A percentile compares a stretch with the other conserved stretches of the same genome.
Conservation (phyloP, 2,888 invertebrate species). For the Shargacucullia verbasci region DNA sequence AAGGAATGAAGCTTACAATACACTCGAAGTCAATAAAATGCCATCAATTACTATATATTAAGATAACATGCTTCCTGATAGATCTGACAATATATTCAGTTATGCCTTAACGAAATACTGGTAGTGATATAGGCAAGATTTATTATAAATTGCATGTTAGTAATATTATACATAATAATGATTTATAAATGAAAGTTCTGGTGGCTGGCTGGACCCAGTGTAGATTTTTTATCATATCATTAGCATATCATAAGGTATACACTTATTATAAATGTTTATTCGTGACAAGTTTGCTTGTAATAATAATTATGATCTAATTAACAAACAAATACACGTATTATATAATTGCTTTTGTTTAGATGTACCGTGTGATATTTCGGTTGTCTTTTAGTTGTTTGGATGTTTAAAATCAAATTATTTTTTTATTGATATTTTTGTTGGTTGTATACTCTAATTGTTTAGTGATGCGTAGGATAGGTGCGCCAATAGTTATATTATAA, state of each 20-base stretch:
- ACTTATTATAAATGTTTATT: slow-evolving; percentile 68
- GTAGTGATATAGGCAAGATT: slow-evolving; percentile 82
- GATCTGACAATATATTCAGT: slow-evolving; percentile 87
- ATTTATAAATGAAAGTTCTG: slow-evolving; percentile 67
- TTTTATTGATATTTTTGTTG: slow-evolving; percentile 30
- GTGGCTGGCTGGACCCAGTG: slow-evolving; percentile 82
- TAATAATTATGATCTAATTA: slow-evolving; percentile 32
- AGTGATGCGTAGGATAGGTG: slow-evolving; percentile 38
- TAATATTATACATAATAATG: slow-evolving; percentile 67
- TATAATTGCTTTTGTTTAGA: slow-evolving; percentile 26
- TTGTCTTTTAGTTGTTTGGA: slow-evolving; percentile 38
- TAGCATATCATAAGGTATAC: slow-evolving; percentile 85
- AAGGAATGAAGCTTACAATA: slow-evolving; percentile 59
- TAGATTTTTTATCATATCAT: slow-evolving; percentile 88
- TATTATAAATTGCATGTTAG: slow-evolving; percentile 82
- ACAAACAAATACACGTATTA: slow-evolving; percentile 1
- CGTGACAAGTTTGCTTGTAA: slow-evolving; percentile 64
- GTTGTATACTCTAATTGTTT: slow-evolving; percentile 33
- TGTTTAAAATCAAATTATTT: slow-evolving; percentile 39
- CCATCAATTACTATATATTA: slow-evolving; percentile 85
- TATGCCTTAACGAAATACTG: slow-evolving; percentile 86
- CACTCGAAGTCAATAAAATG: slow-evolving; percentile 75
- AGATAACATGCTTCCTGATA: slow-evolving; percentile 88
- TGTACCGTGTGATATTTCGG: slow-evolving; percentile 42
- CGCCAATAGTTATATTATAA: slow-evolving; percentile 39